phyloP scores from a whole-genome alignment of 2,797 vertebrate species.

The Mallotus villosus region DNA sequence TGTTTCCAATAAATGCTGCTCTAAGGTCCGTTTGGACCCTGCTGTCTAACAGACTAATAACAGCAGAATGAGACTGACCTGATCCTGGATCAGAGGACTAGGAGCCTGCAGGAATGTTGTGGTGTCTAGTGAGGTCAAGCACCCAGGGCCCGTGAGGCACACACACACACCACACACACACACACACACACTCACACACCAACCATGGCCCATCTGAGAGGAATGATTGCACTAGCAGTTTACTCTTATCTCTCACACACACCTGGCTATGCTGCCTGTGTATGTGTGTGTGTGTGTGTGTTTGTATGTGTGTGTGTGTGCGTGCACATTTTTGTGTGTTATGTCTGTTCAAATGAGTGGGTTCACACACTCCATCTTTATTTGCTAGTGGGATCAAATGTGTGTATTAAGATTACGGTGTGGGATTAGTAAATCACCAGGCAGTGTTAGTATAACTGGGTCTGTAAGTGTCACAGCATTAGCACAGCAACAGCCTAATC shows the following conservation, averaged over 20 bases:
- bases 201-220: slow-evolving; percentile 36
- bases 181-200: no score
- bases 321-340: slow-evolving; percentile 16
- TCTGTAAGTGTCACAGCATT: no score
- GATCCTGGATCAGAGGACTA: no score
- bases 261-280: slow-evolving; percentile 46
- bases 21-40: slow-evolving; percentile 53
- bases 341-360: not conserved
- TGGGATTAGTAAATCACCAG: not conserved
- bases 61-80: not conserved
- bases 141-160: no score
- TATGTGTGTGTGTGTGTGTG: slow-evolving; percentile 10
- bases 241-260: slow-evolving; percentile 57
- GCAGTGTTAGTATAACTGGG: no score
- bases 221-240: slow-evolving; percentile 43
- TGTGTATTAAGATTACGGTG: not conserved
- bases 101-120: no score
- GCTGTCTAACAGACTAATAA: slow-evolving; percentile 6
- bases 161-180: no score
- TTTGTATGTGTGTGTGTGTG: not conserved
- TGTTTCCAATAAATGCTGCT: slow-evolving; percentile 33
- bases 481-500: no score
- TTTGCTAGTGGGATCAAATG: not conserved
- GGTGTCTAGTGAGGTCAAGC: no score
- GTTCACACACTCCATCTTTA: not conserved